Conservation (phyloP, 2,888 invertebrate species). For the Phalera bucephala region DNA sequence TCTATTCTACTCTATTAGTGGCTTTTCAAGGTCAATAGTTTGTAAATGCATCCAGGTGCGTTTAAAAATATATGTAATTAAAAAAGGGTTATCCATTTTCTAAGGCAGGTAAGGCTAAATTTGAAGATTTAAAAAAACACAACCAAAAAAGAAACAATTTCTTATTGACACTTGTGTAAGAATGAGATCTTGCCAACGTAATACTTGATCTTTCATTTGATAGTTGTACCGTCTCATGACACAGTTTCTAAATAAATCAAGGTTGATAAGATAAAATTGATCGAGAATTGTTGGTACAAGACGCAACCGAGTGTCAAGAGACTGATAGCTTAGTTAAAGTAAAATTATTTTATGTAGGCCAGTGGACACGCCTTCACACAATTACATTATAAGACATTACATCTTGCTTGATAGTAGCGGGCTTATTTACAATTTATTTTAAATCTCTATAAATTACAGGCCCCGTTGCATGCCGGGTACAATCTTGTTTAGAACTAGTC, state of each 20-base stretch:
- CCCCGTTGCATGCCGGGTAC: background rate
- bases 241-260: slow-evolving; percentile 59
- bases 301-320: slow-evolving; percentile 27
- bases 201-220: background rate
- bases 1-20: too few species aligned
- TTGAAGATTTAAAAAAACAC: too few species aligned
- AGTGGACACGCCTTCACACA: slow-evolving; percentile 11
- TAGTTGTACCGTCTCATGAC: slow-evolving; percentile 29
- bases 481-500: slow-evolving; percentile 13
- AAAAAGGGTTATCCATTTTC: too few species aligned
- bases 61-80: too few species aligned
- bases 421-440: background rate
- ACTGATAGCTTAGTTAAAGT: slow-evolving; percentile 25
- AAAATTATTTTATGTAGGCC: slow-evolving; percentile 14
- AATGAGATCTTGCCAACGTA: too few species aligned
- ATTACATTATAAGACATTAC: slow-evolving; percentile 1
- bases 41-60: too few species aligned
- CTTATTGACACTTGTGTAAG: too few species aligned
- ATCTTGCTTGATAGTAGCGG: background rate
- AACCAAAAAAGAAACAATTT: too few species aligned
- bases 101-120: too few species aligned
- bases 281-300: slow-evolving; percentile 44
- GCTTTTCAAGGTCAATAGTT: too few species aligned
- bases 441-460: background rate
- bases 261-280: slow-evolving; percentile 61